These are phyloP conservation scores for Odobenus rosmarus DNA, from an alignment of 2,113 vertebrate genomes.

Conservation along the genomic window DNA sequence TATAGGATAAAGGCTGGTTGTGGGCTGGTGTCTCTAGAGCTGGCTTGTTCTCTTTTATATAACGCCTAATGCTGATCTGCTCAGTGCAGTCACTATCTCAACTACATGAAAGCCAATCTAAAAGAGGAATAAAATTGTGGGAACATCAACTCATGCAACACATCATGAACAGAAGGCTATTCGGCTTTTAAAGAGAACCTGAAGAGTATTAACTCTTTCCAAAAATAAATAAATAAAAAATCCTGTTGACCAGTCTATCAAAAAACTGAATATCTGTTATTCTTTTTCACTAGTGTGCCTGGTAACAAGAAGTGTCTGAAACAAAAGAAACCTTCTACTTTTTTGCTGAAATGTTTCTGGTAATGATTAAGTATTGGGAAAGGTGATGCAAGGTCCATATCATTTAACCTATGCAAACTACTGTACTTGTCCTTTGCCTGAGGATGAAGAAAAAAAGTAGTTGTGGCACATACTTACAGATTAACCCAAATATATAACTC, in stretches of 20 bases:
- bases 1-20: not conserved
- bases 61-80: not conserved
- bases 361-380: not conserved
- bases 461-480: not conserved
- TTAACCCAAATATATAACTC: slow-evolving; percentile 25
- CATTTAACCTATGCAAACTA: not conserved
- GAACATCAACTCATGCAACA: not conserved
- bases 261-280: not conserved
- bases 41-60: not conserved
- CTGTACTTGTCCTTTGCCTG: not conserved
- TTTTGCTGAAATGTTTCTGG: not conserved
- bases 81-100: not conserved
- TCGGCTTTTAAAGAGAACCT: not conserved
- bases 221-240: not conserved
- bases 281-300: not conserved
- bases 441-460: not conserved
- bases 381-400: not conserved
- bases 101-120: not conserved
- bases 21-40: not conserved
- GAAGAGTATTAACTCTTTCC: not conserved
- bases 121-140: not conserved
- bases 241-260: not conserved
- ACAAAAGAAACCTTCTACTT: not conserved
- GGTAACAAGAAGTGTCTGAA: not conserved
- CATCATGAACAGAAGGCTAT: not conserved